phyloP scores from a whole-genome alignment of 2,797 vertebrate species.

The Coracias cyanogaster region DNA sequence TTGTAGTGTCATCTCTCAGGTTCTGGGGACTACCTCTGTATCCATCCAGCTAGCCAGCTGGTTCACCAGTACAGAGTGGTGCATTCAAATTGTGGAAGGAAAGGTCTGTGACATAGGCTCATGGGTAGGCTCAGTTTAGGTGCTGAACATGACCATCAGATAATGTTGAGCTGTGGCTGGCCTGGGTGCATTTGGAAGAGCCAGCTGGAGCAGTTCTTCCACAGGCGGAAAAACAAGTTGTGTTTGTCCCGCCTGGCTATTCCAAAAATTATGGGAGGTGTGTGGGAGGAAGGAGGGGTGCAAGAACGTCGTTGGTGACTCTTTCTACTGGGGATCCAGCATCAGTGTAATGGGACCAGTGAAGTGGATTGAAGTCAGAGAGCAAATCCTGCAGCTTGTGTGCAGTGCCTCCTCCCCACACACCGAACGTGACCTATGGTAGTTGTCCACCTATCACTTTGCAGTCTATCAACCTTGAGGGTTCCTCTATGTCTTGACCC shows the following conservation, averaged over 20 bases:
- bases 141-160: conserved; percentile 8
- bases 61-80: neutral
- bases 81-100: neutral
- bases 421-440: accelerated
- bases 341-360: neutral
- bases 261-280: neutral
- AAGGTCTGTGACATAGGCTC: neutral
- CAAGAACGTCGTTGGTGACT: neutral
- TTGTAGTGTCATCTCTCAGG: neutral
- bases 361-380: neutral
- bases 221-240: neutral
- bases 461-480: neutral
- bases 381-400: neutral
- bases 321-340: neutral
- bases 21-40: neutral
- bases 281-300: neutral
- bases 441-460: neutral
- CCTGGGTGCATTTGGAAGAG: neutral
- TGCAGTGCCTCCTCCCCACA: neutral
- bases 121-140: neutral
- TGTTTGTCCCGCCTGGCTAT: neutral
- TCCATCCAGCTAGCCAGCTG: neutral
- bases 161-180: neutral
- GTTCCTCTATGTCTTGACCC: neutral
- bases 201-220: conserved; percentile 34